These are phyloP conservation scores for Pardalotus punctatus DNA, from an alignment of 2,113 vertebrate species.

Conservation along the genomic window DNA sequence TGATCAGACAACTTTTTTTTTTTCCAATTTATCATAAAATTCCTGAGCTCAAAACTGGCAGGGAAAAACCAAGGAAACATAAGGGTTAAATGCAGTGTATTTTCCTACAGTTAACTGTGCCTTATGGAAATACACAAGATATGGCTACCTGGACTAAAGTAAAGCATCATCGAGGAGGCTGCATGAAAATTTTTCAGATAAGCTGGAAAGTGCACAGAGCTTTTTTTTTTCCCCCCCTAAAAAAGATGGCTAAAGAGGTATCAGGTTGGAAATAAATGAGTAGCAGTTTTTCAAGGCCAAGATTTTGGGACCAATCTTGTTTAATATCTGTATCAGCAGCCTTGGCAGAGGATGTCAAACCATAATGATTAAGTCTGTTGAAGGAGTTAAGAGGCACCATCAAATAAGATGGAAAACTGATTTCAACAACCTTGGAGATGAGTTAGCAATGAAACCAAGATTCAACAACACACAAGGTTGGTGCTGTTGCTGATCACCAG, in stretches of 20 bases:
- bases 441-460: neutral
- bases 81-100: neutral
- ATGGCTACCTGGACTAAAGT: neutral
- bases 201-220: neutral
- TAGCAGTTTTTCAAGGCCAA: neutral
- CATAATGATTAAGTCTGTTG: neutral
- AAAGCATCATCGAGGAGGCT: neutral
- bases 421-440: conserved; percentile 15
- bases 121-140: neutral
- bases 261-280: neutral
- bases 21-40: neutral
- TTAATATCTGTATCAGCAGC: neutral
- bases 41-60: neutral
- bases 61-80: neutral
- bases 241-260: neutral
- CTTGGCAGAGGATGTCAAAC: neutral
- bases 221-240: neutral
- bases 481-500: neutral
- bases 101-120: neutral
- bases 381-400: conserved; percentile 6
- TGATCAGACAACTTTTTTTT: neutral
- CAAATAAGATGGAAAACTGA: neutral
- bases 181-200: neutral
- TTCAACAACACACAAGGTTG: neutral
- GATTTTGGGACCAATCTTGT: neutral